Evolutionary conservation across 1,140 invertebrate species (phyloP).

Genomic region (Heliconius nattereri): DNA sequence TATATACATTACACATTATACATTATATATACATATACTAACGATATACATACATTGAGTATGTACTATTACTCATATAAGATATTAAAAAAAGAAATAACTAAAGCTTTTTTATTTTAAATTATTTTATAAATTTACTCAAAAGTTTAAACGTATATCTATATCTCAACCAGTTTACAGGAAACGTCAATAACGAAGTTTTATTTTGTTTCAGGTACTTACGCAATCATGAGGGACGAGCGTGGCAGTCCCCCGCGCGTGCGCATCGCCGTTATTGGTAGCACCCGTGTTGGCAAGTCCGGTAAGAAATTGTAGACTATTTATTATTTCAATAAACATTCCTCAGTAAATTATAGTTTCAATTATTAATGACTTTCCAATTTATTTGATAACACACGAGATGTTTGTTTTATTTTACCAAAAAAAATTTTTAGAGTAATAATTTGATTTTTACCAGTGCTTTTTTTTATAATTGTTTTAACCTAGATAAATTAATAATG

Average conservation of each 20-base stretch:
- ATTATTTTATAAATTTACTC: too few relatives aligned
- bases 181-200: constrained; percentile 19
- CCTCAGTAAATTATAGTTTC: not conserved
- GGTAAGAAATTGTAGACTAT: constrained; percentile 78
- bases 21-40: too few relatives aligned
- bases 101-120: too few relatives aligned
- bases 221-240: constrained; percentile 83
- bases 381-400: not conserved
- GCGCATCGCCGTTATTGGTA: constrained; percentile 86
- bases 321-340: constrained; percentile 31
- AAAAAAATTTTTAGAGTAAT: not conserved
- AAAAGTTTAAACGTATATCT: not conserved
- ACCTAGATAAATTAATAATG: not conserved
- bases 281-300: constrained; percentile 88
- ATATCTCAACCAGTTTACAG: not conserved
- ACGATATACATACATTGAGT: too few relatives aligned
- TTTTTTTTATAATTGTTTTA: not conserved
- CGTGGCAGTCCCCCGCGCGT: constrained; percentile 81
- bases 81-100: too few relatives aligned
- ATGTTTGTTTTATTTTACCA: not conserved
- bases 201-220: constrained; percentile 66
- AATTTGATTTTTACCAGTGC: not conserved
- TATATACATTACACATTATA: too few relatives aligned
- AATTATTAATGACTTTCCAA: constrained; percentile 22
- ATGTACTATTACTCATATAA: too few relatives aligned